Evolutionary conservation across 2,113 vertebrate species (phyloP).

Genomic region (Crotalus helleri): DNA sequence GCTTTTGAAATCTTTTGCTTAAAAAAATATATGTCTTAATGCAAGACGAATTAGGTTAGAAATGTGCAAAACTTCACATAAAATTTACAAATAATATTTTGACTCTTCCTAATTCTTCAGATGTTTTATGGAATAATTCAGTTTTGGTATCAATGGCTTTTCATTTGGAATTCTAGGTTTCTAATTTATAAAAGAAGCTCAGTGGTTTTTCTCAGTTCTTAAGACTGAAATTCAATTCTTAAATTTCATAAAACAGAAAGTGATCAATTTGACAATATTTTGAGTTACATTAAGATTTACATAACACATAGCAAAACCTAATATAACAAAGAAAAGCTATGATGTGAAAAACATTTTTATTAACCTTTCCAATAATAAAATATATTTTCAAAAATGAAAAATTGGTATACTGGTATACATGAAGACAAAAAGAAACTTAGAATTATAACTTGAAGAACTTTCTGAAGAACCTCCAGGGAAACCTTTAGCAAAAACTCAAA

Average conservation of each 20-base stretch:
- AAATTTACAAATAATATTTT: neutral
- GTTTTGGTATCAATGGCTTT: neutral
- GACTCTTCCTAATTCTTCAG: neutral
- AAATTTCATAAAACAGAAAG: conserved; percentile 16
- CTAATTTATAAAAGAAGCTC: neutral
- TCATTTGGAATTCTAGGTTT: neutral
- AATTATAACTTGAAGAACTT: conserved; percentile 1
- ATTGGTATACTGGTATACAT: neutral
- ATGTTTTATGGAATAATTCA: neutral
- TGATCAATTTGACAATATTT: neutral
- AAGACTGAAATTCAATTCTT: neutral
- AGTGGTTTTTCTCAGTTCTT: neutral
- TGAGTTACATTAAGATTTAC: neutral
- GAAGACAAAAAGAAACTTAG: conserved; percentile 2
- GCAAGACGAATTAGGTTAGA: neutral
- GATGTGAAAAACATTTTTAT: neutral
- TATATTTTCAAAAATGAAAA: neutral
- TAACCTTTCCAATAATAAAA: conserved; percentile 23
- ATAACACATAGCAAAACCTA: neutral
- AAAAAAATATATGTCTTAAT: neutral
- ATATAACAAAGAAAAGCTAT: neutral
- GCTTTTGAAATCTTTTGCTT: neutral
- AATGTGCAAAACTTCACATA: neutral
- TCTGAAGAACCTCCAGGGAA: neutral
- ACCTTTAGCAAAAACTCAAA: neutral